Evolutionary conservation across 2,888 invertebrate genomes (phyloP).

Genomic region (Heliconius hortense): DNA sequence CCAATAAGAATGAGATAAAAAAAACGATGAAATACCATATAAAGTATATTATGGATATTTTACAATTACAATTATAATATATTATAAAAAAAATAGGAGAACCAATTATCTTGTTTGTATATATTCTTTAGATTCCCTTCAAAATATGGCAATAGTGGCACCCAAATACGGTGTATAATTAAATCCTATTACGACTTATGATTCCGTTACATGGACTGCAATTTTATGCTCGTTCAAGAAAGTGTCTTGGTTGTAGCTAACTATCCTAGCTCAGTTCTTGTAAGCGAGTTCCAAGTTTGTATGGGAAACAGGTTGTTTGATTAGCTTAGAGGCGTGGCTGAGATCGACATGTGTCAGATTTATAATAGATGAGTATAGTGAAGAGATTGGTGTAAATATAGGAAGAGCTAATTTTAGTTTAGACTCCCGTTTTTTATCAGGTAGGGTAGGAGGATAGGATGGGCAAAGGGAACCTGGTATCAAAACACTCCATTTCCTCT

Average conservation of each 20-base stretch:
- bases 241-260: slow-evolving; percentile 14
- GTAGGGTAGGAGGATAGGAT: too few relatives aligned
- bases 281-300: slow-evolving; percentile 16
- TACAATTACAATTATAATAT: background rate
- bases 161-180: slow-evolving; percentile 7
- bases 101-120: background rate
- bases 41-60: background rate
- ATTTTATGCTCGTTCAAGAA: slow-evolving; percentile 10
- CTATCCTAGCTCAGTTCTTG: slow-evolving; percentile 12
- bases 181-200: slow-evolving; percentile 16
- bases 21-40: background rate
- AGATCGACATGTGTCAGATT: slow-evolving; percentile 31
- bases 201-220: slow-evolving; percentile 17
- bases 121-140: background rate
- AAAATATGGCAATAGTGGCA: background rate
- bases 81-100: background rate
- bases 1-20: too few relatives aligned
- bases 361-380: background rate
- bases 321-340: slow-evolving; percentile 27
- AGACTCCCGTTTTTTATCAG: too few relatives aligned
- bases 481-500: too few relatives aligned
- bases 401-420: too few relatives aligned
- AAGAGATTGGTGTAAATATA: too few relatives aligned
- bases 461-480: too few relatives aligned
- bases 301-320: slow-evolving; percentile 30